A percentile compares a stretch with the other conserved stretches of the same genome.
These are phyloP conservation scores for Cnemophilus loriae DNA, from an alignment of 2,113 vertebrate species.

Conservation along the genomic window DNA sequence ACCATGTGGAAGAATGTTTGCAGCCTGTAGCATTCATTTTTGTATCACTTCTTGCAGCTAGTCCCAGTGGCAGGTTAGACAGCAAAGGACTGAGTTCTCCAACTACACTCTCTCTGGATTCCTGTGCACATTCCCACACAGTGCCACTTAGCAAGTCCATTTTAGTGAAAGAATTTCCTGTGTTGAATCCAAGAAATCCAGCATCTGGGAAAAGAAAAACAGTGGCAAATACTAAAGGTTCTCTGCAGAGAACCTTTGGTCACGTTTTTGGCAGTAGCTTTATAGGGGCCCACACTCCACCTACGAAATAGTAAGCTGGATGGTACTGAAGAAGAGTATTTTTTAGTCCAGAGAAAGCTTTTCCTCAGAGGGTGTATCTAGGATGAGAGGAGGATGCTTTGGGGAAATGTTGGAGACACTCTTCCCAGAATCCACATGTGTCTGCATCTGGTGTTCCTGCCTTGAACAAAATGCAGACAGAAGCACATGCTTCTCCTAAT, in stretches of 20 bases:
- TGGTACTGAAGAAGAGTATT: not conserved
- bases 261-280: not conserved
- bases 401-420: not conserved
- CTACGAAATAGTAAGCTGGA: not conserved
- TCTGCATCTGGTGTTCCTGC: not conserved
- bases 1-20: not conserved
- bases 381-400: not conserved
- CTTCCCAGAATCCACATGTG: not conserved
- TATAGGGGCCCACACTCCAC: not conserved
- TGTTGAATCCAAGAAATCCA: not conserved
- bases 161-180: not conserved
- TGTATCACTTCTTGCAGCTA: not conserved
- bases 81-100: not conserved
- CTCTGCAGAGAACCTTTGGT: not conserved
- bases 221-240: not conserved
- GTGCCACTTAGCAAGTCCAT: not conserved
- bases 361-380: not conserved
- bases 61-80: not conserved
- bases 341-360: not conserved
- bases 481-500: not conserved
- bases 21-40: not conserved
- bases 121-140: not conserved
- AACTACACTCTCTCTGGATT: not conserved
- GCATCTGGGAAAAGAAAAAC: not conserved
- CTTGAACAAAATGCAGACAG: not conserved